These are phyloP conservation scores for Trichonephila clavipes DNA, from an alignment of 1,140 invertebrate genomes.

Conservation along the genomic window DNA sequence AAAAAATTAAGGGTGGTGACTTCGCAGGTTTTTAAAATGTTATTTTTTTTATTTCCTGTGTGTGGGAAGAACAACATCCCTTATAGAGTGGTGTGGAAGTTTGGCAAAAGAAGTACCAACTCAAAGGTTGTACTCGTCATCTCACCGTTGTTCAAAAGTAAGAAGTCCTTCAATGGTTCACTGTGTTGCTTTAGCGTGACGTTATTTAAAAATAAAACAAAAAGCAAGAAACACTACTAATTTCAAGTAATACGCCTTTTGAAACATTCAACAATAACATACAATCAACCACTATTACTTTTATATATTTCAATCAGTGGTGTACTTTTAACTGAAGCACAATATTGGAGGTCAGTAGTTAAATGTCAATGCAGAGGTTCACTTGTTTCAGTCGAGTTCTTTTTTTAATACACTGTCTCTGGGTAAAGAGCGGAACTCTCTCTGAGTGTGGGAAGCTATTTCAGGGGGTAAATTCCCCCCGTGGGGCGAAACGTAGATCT, in stretches of 20 bases:
- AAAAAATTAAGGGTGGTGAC: too few relatives aligned
- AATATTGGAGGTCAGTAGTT: conserved; percentile 60
- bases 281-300: not conserved
- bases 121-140: not conserved
- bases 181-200: not conserved
- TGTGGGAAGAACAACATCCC: too few relatives aligned
- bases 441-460: conserved; percentile 62
- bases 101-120: not conserved
- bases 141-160: not conserved
- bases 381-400: conserved; percentile 59
- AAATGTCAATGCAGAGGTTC: conserved; percentile 18
- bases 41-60: too few relatives aligned
- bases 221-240: too few relatives aligned
- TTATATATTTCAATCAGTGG: not conserved
- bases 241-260: too few relatives aligned
- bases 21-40: too few relatives aligned
- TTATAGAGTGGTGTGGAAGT: not conserved
- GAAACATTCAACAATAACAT: not conserved
- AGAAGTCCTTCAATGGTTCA: not conserved
- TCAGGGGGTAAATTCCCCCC: conserved; percentile 32
- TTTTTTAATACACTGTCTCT: conserved; percentile 71
- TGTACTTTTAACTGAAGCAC: not conserved
- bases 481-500: conserved; percentile 25
- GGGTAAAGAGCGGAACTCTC: conserved; percentile 45
- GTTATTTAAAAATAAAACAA: too few relatives aligned